Evolutionary conservation across 1,140 invertebrate genomes (phyloP).

Genomic region (Cylas formicarius): DNA sequence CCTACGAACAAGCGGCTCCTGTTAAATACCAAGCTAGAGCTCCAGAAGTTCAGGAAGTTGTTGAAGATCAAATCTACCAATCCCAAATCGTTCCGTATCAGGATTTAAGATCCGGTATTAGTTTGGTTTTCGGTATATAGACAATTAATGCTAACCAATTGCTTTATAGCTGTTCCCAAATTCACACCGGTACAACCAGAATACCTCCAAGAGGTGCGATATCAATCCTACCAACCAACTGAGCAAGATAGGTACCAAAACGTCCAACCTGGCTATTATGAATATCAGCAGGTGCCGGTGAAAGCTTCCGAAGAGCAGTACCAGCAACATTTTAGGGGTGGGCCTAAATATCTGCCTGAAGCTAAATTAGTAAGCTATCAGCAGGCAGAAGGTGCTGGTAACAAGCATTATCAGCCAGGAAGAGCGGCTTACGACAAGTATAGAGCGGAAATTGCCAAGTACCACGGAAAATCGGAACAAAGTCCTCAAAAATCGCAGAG

Average conservation of each 20-base stretch:
- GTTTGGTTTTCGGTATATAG: neutral
- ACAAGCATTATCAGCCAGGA: constrained; percentile 1
- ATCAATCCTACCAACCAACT: neutral
- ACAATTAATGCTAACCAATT: no score
- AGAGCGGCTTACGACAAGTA: constrained; percentile 1
- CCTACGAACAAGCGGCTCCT: constrained; percentile 3
- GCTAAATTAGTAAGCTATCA: neutral
- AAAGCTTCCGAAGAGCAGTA: neutral
- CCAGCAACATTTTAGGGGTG: neutral
- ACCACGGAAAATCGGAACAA: no score
- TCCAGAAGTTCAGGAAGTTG: constrained; percentile 1
- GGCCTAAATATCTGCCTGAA: constrained; percentile 4
- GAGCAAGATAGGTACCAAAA: neutral
- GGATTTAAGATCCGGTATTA: constrained; percentile 3
- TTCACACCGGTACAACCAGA: constrained; percentile 1
- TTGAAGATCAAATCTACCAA: constrained; percentile 9
- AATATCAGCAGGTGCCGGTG: constrained; percentile 2
- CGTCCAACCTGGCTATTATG: neutral
- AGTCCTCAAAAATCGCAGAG: no score
- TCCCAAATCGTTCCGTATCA: neutral
- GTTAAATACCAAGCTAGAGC: constrained; percentile 13
- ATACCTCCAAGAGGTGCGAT: constrained; percentile 9
- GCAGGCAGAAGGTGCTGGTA: neutral
- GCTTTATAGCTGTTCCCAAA: constrained; percentile 4
- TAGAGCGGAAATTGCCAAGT: neutral